Conservation (phyloP, 1,140 invertebrate genomes). For the Nilaparvata lugens region DNA sequence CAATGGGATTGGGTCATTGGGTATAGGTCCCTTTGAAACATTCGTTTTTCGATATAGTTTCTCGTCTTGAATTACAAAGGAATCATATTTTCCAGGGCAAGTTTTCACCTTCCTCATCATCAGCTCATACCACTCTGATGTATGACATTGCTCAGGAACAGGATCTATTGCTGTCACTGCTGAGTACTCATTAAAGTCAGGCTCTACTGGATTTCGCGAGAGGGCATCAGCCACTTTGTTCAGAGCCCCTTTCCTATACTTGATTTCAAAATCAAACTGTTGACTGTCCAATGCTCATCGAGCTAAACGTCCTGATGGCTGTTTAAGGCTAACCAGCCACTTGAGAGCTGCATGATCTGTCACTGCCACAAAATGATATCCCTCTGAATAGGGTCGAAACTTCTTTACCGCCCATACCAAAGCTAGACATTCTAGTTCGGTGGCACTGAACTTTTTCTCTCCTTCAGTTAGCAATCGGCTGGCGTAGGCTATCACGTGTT, state of each 20-base stretch:
- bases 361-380: constrained; percentile 32
- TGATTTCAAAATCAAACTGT: constrained; percentile 33
- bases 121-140: not conserved
- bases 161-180: no score
- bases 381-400: constrained; percentile 32
- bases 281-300: constrained; percentile 27
- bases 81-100: not conserved
- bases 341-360: constrained; percentile 36
- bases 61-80: not conserved
- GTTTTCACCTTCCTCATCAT: not conserved
- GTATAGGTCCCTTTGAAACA: no score
- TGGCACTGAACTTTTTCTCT: constrained; percentile 34
- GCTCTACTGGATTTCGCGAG: not conserved
- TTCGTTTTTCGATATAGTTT: constrained; percentile 22
- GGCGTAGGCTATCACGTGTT: constrained; percentile 32
- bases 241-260: constrained; percentile 29
- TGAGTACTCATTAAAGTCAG: no score
- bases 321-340: constrained; percentile 34
- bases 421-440: constrained; percentile 37
- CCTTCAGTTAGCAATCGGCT: constrained; percentile 25
- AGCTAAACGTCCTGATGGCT: constrained; percentile 27
- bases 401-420: constrained; percentile 33
- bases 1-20: no score
- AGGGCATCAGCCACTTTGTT: constrained; percentile 32
- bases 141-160: no score